A percentile compares a stretch with the other conserved stretches of the same genome.
Conservation (phyloP, 1,140 invertebrate species). For the Gonioctena quinquepunctata region DNA sequence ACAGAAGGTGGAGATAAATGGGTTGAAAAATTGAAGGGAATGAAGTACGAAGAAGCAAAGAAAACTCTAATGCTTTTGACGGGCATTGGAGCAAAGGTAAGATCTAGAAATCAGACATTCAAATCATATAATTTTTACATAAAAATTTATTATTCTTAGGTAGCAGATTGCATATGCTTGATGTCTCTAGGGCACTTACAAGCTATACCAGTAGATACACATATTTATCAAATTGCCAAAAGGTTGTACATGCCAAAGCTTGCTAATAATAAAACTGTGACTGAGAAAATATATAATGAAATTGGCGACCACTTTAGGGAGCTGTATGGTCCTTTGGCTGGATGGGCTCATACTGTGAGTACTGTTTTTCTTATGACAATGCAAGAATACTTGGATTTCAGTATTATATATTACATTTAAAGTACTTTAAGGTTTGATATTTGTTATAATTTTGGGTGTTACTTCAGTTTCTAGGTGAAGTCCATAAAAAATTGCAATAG, state of each 20-base stretch:
- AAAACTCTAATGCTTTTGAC: constrained; percentile 74
- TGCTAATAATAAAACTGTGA: constrained; percentile 76
- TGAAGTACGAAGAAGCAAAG: constrained; percentile 75
- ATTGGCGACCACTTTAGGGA: constrained; percentile 80
- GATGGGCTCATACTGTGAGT: constrained; percentile 92
- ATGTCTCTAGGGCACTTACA: constrained; percentile 92
- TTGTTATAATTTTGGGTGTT: too few species aligned
- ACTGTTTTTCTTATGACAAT: neutral
- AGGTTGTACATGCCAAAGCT: constrained; percentile 82
- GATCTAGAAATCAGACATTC: neutral
- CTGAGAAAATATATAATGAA: constrained; percentile 81
- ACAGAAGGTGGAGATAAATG: constrained; percentile 71
- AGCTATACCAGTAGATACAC: constrained; percentile 94
- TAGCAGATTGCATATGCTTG: constrained; percentile 97
- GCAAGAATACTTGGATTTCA: too few species aligned
- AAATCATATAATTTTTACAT: too few species aligned
- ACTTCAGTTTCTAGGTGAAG: too few species aligned
- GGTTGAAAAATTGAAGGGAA: constrained; percentile 69
- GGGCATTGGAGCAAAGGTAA: constrained; percentile 88
- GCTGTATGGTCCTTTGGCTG: constrained; percentile 85
- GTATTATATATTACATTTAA: too few species aligned
- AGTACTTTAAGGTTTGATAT: too few species aligned
- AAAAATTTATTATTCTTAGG: too few species aligned
- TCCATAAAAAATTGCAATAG: too few species aligned
- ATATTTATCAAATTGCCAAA: constrained; percentile 91